Evolutionary conservation across 1,140 invertebrate genomes (phyloP).

Genomic region (Aphidius gifuensis): DNA sequence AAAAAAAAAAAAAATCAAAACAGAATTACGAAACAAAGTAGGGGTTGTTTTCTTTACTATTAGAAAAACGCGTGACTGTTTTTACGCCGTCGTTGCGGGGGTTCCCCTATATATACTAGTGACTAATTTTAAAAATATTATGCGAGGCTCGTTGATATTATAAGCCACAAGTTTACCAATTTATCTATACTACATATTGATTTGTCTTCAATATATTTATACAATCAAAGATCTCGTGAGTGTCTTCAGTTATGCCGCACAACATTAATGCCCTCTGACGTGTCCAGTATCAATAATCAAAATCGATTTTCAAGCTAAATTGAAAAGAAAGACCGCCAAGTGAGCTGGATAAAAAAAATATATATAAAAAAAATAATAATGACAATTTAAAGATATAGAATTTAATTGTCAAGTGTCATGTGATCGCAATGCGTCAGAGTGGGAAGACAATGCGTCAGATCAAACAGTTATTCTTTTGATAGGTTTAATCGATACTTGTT

Average conservation of each 20-base stretch:
- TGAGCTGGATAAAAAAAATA: neutral
- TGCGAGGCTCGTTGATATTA: neutral
- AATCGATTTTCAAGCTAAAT: neutral
- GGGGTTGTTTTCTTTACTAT: neutral
- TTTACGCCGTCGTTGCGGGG: constrained; percentile 44
- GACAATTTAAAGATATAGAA: neutral
- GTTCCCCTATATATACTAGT: constrained; percentile 30
- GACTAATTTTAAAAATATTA: constrained; percentile 9
- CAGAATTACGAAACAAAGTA: constrained; percentile 4
- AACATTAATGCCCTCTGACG: neutral
- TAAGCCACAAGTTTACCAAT: constrained; percentile 20
- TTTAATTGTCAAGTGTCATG: constrained; percentile 17
- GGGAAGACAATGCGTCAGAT: constrained; percentile 14
- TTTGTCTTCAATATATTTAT: neutral
- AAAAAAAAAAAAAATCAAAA: neutral
- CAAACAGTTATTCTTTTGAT: constrained; percentile 18
- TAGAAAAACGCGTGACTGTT: constrained; percentile 34
- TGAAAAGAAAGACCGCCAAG: neutral
- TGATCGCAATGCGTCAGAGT: neutral
- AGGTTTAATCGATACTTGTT: constrained; percentile 24
- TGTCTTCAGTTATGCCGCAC: constrained; percentile 3
- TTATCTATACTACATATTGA: constrained; percentile 7
- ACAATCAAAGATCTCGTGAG: neutral
- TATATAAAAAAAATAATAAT: neutral
- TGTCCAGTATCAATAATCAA: constrained; percentile 4